Evolutionary conservation across 2,888 invertebrate genomes (phyloP).

Genomic region (Leptopterna dolabrata): DNA sequence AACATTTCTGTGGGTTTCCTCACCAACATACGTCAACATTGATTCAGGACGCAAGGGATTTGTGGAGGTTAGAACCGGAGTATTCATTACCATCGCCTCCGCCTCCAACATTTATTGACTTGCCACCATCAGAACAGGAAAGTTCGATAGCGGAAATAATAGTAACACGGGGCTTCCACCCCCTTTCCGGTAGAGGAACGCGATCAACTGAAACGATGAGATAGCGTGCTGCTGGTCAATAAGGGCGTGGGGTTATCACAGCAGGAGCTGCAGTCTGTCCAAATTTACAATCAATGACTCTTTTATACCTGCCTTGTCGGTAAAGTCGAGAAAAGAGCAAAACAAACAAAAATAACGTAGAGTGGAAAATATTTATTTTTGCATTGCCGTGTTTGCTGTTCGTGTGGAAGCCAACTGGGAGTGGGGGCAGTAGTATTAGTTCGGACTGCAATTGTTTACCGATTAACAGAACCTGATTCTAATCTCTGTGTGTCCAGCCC

Average conservation of each 20-base stretch:
- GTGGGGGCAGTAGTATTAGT: no score
- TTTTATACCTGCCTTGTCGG: not conserved
- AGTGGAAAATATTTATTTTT: no score
- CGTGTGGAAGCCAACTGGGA: no score
- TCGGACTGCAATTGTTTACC: no score
- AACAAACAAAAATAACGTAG: no score
- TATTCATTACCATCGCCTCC: not conserved
- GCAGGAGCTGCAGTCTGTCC: not conserved
- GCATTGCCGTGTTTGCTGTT: no score
- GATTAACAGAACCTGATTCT: no score
- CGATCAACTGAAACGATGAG: conserved; percentile 12
- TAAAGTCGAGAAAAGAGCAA: no score
- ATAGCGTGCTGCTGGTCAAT: not conserved
- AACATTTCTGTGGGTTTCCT: no score
- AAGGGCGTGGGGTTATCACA: not conserved
- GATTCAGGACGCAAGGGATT: not conserved
- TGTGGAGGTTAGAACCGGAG: not conserved
- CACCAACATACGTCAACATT: no score
- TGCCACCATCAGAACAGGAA: not conserved
- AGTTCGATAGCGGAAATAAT: not conserved
- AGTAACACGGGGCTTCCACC: not conserved
- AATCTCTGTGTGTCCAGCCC: no score
- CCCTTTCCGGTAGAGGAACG: not conserved
- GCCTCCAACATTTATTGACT: not conserved
- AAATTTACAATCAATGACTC: not conserved